Evolutionary conservation across 2,113 vertebrate species (phyloP), one percentile per base, ranked within the genome.

Genomic region (Oceanodroma tethys): DNA sequence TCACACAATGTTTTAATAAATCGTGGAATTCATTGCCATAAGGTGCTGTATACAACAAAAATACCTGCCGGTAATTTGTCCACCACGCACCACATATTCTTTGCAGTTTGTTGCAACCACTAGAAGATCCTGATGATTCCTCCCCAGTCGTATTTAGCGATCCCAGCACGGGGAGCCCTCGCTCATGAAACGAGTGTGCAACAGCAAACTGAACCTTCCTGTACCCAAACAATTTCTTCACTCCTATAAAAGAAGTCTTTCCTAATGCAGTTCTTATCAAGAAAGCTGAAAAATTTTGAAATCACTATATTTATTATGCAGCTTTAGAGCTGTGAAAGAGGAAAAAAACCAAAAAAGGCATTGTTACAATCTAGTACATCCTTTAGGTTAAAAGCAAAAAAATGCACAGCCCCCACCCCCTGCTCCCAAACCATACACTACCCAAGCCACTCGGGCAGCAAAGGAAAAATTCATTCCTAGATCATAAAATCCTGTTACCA

Each of bases 341-440:
- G 38, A 26, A 81, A 66, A 66, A 83, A 82, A 11, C 9, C 13
- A 43, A 81, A 85, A 68, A n/a, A 32, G 21, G 13, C n/a, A 53
- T 27, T 18, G 38, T 92, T 73, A 90, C 38, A 53, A 91, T 23
- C 62, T 21, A 38, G 20, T 58, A 48, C 12, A 60, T 36, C 13
- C 9, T 81, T 66, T 19, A 73, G 14, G 15, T 25, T 52, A 92
- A 86, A 94, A 7, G 9, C 4, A 74, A 59, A 59, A 23, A 48
- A 29, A 12, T 6, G 50, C 13, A 48, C 16, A 29, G 0, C 11
- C 3, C 11, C 2, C 3, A 2, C 6, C 4, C 27, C 5, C 7
- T 7, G 6, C 42, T 79, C 48, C 19, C 58, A 86, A 90, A 50
- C 5, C 50, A 55, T 59, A 68, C 66, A 15, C 81, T 86, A 92